These are phyloP conservation scores for Cynopterus sphinx DNA, from an alignment of 2,797 vertebrate species.

Conservation along the genomic window DNA sequence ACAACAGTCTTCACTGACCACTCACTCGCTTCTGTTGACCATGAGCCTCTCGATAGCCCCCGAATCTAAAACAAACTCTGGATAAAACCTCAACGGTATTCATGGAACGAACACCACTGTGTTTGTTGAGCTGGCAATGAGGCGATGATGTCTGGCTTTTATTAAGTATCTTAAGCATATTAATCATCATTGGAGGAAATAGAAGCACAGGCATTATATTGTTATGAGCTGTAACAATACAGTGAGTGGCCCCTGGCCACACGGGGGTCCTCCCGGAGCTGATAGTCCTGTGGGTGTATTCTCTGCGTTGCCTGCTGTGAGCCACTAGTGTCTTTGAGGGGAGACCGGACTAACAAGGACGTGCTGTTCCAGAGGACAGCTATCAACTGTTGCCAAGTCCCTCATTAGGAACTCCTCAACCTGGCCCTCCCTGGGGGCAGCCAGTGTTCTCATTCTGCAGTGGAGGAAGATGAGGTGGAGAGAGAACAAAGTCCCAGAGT, in stretches of 20 bases:
- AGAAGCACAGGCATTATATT: not conserved
- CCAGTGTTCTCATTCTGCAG: not conserved
- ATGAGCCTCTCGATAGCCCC: not conserved
- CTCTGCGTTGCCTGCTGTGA: not conserved
- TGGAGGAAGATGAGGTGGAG: conserved; percentile 5
- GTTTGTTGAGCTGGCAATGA: not conserved
- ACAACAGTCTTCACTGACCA: not conserved
- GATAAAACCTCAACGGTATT: not conserved
- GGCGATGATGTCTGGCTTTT: not conserved
- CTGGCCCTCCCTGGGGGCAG: not conserved
- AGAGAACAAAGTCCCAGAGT: not conserved
- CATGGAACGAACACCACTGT: not conserved
- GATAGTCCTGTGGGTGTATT: not conserved
- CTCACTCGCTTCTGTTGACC: not conserved
- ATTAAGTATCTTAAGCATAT: not conserved
- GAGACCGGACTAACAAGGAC: conserved; percentile 21
- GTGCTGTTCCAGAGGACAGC: conserved; percentile 13
- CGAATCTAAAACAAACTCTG: not conserved
- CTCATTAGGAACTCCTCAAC: conserved; percentile 26
- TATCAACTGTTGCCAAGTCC: not conserved
- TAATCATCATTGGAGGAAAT: not conserved
- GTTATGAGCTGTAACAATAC: not conserved
- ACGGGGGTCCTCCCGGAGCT: not conserved
- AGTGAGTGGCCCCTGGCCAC: not conserved
- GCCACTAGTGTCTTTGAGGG: not conserved